Evolutionary conservation across 2,113 vertebrate species (phyloP), one percentile per base, ranked within the genome.

Genomic region (Chrysemys picta): DNA sequence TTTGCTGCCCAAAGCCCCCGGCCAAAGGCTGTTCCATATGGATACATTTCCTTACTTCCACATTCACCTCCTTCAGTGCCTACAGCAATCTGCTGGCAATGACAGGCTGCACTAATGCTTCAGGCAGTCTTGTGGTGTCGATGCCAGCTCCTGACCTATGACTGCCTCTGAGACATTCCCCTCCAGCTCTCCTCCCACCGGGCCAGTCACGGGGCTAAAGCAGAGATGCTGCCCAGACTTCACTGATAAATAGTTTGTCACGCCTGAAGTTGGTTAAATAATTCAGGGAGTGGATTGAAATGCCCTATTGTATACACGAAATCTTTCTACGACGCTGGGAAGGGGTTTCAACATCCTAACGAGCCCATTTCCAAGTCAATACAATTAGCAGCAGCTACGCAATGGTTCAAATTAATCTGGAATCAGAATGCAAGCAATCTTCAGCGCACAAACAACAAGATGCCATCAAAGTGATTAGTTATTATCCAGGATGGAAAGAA

Each of bases 361-460:
- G 35, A 91, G 72, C 91, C 76, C 1, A 50, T 95, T 65, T 93
- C 79, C 79, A 1, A 75, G 95, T 31, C 82, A 89, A 88, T 82
- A 81, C 89, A 85, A 88, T 90, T 91, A 95, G 56, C 8, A 80
- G 3, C 69, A 49, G 93, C 76, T 87, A 78, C 87, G 93, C 92
- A 92, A 80, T 0, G 53, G 38, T 9, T 8, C 85, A 82, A 47
- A 91, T 85, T 91, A 93, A 95, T 94, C 84, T 42, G 53, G 92
- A 84, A 89, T 95, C 85, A 86, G 93, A 89, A 95, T 94, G 94
- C 38, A 25, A 82, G 90, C 1, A 89, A 85, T 92, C 83, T 38
- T 24, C 10, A 80, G 87, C 8, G 6, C 53, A 9, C 54, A 6
- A 13, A 1, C 75, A 1, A 31, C 53, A 19, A 86, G 80, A 31